These are phyloP conservation scores for Parapristionchus giblindavisi DNA, from an alignment of 2,888 invertebrate genomes.

Conservation along the genomic window DNA sequence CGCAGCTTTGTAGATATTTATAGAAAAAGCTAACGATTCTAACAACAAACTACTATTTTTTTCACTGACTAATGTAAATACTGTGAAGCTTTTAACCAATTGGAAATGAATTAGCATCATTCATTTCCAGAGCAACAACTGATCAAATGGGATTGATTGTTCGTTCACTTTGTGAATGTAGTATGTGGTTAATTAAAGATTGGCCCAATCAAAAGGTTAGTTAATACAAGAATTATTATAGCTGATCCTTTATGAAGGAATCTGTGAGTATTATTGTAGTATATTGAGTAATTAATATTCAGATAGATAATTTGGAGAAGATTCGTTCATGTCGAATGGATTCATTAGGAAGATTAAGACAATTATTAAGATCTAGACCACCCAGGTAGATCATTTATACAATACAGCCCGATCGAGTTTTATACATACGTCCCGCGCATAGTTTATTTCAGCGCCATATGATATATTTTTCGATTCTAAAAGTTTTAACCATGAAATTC, in stretches of 20 bases:
- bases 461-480: too few species aligned
- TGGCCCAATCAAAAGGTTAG: constrained; percentile 35
- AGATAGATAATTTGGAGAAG: constrained; percentile 22
- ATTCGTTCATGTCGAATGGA: constrained; percentile 6
- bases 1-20: too few species aligned
- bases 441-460: too few species aligned
- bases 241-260: background rate
- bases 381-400: constrained; percentile 13
- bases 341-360: background rate
- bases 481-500: too few species aligned
- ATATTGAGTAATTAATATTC: background rate
- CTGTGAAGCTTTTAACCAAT: too few species aligned
- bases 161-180: constrained; percentile 7
- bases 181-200: constrained; percentile 23
- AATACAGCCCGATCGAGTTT: too few species aligned
- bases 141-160: constrained; percentile 5
- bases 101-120: too few species aligned
- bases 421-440: too few species aligned
- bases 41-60: too few species aligned
- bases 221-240: background rate
- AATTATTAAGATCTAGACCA: constrained; percentile 10
- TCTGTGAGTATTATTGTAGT: background rate
- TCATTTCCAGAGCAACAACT: constrained; percentile 16
- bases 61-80: too few species aligned
- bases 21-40: too few species aligned